These are phyloP conservation scores for Syngnathus acus DNA, from an alignment of 2,797 vertebrate species.

Conservation along the genomic window DNA sequence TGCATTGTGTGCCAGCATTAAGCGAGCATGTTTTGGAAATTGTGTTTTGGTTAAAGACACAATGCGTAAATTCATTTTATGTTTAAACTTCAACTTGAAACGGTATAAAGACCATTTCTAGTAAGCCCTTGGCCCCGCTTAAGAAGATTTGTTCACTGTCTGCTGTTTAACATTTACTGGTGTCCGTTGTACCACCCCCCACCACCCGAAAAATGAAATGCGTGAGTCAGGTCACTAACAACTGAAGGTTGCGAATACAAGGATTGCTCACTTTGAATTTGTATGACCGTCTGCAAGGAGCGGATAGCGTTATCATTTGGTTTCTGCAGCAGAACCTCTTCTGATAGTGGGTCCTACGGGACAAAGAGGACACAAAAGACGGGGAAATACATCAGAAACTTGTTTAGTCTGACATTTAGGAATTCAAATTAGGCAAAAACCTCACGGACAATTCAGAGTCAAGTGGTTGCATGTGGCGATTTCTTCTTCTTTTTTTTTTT, in stretches of 20 bases:
- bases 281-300: constrained; percentile 84
- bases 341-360: constrained; percentile 77
- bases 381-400: not conserved
- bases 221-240: too few relatives aligned
- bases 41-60: too few relatives aligned
- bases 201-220: too few relatives aligned
- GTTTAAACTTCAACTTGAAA: too few relatives aligned
- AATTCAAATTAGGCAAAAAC: not conserved
- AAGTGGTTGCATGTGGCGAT: not conserved
- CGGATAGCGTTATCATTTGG: constrained; percentile 81
- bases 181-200: too few relatives aligned
- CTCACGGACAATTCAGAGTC: not conserved
- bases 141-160: too few relatives aligned
- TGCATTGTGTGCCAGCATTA: too few relatives aligned
- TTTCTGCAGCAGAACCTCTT: constrained; percentile 80
- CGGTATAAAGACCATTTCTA: too few relatives aligned
- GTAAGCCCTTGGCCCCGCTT: too few relatives aligned
- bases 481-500: not conserved
- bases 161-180: too few relatives aligned
- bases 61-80: too few relatives aligned
- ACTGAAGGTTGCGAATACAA: not conserved
- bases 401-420: not conserved
- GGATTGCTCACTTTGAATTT: constrained; percentile 72
- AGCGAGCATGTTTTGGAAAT: too few relatives aligned
- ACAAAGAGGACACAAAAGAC: constrained; percentile 8